Conservation (phyloP, 2,113 vertebrate genomes). For the Ovibos moschatus region DNA sequence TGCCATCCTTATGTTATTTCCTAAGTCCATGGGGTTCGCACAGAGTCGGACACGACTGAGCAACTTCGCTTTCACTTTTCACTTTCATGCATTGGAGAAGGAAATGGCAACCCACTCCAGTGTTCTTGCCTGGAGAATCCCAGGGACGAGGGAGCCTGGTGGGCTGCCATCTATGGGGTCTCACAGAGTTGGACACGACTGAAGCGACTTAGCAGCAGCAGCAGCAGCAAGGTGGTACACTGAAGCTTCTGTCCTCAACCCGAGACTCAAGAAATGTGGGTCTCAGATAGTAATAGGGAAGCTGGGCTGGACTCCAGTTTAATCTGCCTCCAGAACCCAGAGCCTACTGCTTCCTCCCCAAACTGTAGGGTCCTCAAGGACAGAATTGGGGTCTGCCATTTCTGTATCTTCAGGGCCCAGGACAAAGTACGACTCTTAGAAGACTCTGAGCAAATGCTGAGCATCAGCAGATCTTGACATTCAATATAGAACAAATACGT, state of each 20-base stretch:
- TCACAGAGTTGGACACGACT: fast-evolving
- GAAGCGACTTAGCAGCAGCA: no score
- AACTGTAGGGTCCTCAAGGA: neutral
- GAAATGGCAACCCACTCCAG: no score
- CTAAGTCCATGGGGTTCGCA: neutral
- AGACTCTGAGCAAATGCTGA: neutral
- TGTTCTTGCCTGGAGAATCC: no score
- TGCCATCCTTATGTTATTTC: neutral
- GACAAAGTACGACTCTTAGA: neutral
- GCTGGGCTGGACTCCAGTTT: neutral
- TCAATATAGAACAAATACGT: neutral
- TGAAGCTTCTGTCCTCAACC: neutral
- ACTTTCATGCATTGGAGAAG: no score
- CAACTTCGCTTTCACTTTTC: no score
- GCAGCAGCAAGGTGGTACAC: neutral
- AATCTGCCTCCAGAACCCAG: neutral
- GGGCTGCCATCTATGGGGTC: no score
- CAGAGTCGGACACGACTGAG: no score
- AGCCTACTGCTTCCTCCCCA: neutral
- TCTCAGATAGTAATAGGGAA: neutral
- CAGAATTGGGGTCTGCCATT: neutral
- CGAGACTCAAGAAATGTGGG: neutral
- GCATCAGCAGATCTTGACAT: neutral
- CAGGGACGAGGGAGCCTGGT: no score
- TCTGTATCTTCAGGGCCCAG: no score